Conservation (phyloP, 2,797 vertebrate genomes). For the Macropus fuliginosus region DNA sequence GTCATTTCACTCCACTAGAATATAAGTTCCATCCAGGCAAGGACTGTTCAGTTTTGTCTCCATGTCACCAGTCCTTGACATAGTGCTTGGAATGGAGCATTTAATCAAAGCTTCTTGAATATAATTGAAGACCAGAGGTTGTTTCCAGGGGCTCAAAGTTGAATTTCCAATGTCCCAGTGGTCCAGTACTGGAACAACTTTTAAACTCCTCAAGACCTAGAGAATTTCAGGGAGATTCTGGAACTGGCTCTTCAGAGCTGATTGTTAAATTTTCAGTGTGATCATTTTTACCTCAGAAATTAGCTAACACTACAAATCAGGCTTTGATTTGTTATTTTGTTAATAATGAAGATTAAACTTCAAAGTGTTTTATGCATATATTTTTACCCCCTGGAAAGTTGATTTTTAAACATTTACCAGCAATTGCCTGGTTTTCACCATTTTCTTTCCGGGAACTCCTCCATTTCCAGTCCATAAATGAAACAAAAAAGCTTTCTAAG, state of each 20-base stretch:
- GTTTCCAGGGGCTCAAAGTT: background rate
- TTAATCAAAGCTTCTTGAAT: background rate
- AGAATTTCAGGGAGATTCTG: background rate
- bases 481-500: background rate
- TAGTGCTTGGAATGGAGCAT: background rate
- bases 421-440: background rate
- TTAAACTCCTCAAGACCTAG: background rate
- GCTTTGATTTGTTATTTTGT: background rate
- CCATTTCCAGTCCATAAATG: background rate
- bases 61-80: background rate
- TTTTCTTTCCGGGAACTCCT: background rate
- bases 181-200: background rate
- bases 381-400: background rate
- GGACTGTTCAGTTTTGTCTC: background rate
- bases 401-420: background rate
- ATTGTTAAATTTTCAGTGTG: background rate
- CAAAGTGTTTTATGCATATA: background rate
- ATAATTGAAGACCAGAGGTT: background rate
- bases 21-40: background rate
- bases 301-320: background rate
- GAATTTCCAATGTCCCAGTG: background rate
- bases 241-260: background rate
- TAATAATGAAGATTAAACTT: background rate
- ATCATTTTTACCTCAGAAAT: background rate
- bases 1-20: background rate